Percentiles rank a stretch among this genome's conserved stretches.
Conservation (phyloP, 2,797 vertebrate species). For the Peromyscus nudipes region DNA sequence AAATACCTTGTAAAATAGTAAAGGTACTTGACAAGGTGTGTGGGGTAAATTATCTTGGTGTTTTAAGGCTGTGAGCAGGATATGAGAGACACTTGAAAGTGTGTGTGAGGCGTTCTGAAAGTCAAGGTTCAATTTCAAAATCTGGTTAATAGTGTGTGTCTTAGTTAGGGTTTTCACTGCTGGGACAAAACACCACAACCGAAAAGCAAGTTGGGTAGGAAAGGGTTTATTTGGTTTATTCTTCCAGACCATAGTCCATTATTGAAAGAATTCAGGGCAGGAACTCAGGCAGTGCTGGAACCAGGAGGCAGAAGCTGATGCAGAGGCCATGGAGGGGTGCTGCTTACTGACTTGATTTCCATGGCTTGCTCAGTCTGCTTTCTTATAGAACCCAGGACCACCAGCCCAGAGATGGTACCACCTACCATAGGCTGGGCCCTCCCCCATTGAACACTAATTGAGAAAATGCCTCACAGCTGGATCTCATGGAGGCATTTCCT, state of each 20-base stretch:
- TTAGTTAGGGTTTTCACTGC: neutral
- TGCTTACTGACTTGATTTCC: neutral
- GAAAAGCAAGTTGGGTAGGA: neutral
- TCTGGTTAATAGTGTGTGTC: neutral
- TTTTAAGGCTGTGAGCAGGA: neutral
- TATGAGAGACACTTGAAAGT: neutral
- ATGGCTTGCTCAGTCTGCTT: neutral
- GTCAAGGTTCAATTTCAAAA: constrained; percentile 53
- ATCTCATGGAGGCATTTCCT: neutral
- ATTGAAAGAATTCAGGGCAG: neutral
- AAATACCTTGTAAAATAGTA: constrained; percentile 10
- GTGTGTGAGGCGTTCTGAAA: neutral
- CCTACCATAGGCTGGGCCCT: neutral
- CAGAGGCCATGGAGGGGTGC: neutral
- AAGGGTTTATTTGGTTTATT: neutral
- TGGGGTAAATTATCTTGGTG: neutral
- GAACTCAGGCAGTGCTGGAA: neutral
- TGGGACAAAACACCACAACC: neutral
- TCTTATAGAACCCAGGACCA: neutral
- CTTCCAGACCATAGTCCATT: neutral
- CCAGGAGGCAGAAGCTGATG: neutral
- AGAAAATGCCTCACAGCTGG: neutral
- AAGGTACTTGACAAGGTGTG: neutral
- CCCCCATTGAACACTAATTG: neutral
- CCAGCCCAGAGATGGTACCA: neutral